Evolutionary conservation across 2,888 invertebrate genomes (phyloP).

Genomic region (Eupithecia vulgata): DNA sequence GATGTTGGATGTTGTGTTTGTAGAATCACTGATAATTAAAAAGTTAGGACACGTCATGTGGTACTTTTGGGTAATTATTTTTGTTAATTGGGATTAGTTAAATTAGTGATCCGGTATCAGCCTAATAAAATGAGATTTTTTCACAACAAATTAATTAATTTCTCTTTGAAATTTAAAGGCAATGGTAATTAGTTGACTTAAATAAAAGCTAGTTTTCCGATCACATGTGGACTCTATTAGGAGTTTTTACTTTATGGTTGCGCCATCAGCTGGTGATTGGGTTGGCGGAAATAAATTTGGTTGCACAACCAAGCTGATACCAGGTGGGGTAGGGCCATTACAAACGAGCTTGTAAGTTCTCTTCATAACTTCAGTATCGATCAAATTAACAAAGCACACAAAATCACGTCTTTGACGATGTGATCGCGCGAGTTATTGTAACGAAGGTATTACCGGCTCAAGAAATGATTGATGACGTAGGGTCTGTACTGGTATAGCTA

Average conservation of each 20-base stretch:
- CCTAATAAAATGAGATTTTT: not conserved
- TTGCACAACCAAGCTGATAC: too few species aligned
- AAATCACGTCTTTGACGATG: not conserved
- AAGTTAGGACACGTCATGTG: not conserved
- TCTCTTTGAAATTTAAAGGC: too few species aligned
- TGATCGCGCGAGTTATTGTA: slow-evolving; percentile 1
- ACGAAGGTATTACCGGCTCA: not conserved
- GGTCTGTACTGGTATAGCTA: too few species aligned
- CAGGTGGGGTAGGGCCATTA: not conserved
- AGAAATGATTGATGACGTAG: not conserved
- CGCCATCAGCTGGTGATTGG: too few species aligned
- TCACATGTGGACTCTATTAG: too few species aligned
- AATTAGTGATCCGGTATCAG: not conserved
- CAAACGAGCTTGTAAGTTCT: not conserved
- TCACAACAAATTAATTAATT: not conserved
- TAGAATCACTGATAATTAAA: not conserved
- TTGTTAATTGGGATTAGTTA: not conserved
- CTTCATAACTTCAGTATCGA: not conserved
- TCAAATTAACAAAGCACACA: not conserved
- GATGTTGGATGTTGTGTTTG: slow-evolving; percentile 13
- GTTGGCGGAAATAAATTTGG: too few species aligned
- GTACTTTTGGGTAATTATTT: not conserved
- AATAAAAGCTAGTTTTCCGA: too few species aligned
- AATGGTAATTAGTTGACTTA: too few species aligned
- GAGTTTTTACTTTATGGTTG: too few species aligned